Evolutionary conservation across 2,888 invertebrate genomes (phyloP).

Genomic region (Diarsia mendica): DNA sequence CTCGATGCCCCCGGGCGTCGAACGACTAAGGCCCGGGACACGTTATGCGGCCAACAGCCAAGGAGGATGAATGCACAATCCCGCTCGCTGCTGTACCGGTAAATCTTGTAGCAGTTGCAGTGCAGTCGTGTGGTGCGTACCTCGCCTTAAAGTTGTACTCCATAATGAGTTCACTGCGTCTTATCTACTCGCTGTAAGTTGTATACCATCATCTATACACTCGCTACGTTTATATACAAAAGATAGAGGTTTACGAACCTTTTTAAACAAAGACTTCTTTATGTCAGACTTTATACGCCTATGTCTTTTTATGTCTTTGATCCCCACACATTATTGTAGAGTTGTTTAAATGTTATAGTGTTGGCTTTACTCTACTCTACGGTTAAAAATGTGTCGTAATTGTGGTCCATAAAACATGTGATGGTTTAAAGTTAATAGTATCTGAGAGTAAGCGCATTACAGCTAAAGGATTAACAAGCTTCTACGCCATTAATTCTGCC

Average conservation of each 20-base stretch:
- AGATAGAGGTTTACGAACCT: conserved; percentile 36
- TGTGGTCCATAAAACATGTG: conserved; percentile 48
- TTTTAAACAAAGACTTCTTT: conserved; percentile 51
- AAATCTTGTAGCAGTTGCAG: conserved; percentile 34
- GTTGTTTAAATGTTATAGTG: conserved; percentile 48
- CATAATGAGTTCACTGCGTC: conserved; percentile 46
- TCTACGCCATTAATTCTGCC: conserved; percentile 59
- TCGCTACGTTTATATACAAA: conserved; percentile 30
- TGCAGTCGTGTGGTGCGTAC: conserved; percentile 41
- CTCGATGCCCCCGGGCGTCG: conserved; percentile 71
- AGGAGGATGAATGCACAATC: conserved; percentile 24
- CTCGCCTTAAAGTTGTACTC: conserved; percentile 43
- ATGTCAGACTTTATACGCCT: conserved; percentile 40
- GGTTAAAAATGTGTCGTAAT: conserved; percentile 43
- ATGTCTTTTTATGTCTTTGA: conserved; percentile 37
- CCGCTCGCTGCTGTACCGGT: conserved; percentile 4
- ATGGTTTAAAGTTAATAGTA: conserved; percentile 53
- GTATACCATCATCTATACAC: conserved; percentile 25
- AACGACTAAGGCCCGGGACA: conserved; percentile 44
- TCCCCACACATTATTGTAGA: conserved; percentile 33
- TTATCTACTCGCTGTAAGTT: conserved; percentile 32
- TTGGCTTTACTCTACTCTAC: conserved; percentile 29
- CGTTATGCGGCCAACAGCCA: conserved; percentile 29
- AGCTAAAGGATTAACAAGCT: conserved; percentile 63
- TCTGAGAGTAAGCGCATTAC: conserved; percentile 66